Evolutionary conservation across 2,797 vertebrate genomes (phyloP), one percentile per base, ranked within the genome.

Genomic region (Hipposideros larvatus): DNA sequence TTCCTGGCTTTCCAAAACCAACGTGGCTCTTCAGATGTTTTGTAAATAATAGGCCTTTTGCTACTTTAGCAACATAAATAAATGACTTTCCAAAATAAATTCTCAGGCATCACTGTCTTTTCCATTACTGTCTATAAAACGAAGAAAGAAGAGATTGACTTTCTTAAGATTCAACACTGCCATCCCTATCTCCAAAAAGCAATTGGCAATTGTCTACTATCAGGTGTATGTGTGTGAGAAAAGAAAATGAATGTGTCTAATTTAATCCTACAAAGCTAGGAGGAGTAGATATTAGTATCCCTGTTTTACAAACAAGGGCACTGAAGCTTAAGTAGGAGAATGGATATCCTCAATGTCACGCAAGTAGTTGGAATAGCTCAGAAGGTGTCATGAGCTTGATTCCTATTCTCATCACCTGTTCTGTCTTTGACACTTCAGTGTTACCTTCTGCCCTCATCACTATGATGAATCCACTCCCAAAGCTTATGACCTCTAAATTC

Each of bases 221-320:
- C 65, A 74, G 46, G 7, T 48, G 2, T 89, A 41, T 48, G 65
- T 63, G 77, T n/a, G 46, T 55, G 34, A 26, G 48, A 16, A 28
- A 79, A 94, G 80, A 53, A 86, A 90, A 94, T 71, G n/a, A 53
- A 51, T 71, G 75, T 37, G 26, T 57, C 7, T 86, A 71, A 34
- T 89, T 87, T 82, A 80, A 73, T 37, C 46, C 46, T 66, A 73
- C 1, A 82, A 77, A 51, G 63, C 74, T 80, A 70, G 90, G 43
- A 55, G 28, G 34, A 82, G 66, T 78, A 48, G 21, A 57, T 75
- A 34, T 66, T 77, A 34, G 53, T 43, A 34, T 53, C 31, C 5
- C 24, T 34, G 34, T 31, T 55, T 73, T 57, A 43, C 73, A 84
- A 11, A 57, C 1, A 24, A 84, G 41, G 31, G 16, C 31, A 61